Percentiles rank a stretch among this genome's conserved stretches.
These are phyloP conservation scores for Phaetusa simplex DNA, from an alignment of 2,113 vertebrate species.

Conservation along the genomic window DNA sequence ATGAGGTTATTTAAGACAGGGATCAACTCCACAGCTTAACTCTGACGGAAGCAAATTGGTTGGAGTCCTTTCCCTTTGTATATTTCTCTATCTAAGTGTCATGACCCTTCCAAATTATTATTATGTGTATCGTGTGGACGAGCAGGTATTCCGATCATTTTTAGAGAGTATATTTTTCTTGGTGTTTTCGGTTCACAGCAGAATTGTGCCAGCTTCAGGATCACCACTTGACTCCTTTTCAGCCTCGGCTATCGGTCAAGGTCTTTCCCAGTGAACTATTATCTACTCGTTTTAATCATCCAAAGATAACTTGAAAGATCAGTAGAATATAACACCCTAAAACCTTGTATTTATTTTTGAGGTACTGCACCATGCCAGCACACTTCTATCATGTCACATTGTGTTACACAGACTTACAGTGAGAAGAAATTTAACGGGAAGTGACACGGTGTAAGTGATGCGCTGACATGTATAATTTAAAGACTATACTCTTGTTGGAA, in stretches of 20 bases:
- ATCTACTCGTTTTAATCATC: neutral
- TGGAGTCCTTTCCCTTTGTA: neutral
- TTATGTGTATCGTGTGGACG: neutral
- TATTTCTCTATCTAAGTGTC: neutral
- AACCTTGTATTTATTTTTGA: constrained; percentile 57
- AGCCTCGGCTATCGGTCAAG: neutral
- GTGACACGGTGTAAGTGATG: constrained; percentile 57
- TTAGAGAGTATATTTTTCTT: neutral
- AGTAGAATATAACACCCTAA: constrained; percentile 14
- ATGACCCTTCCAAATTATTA: neutral
- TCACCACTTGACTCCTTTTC: neutral
- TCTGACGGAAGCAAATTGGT: neutral
- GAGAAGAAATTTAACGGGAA: constrained; percentile 62
- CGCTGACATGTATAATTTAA: constrained; percentile 68
- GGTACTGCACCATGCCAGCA: neutral
- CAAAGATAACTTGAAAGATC: constrained; percentile 15
- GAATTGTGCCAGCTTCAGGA: neutral
- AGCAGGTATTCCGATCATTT: neutral
- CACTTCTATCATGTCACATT: constrained; percentile 45
- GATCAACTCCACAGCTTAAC: neutral
- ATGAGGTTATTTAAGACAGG: neutral
- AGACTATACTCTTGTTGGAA: constrained; percentile 57
- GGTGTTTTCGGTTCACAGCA: neutral
- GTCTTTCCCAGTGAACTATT: neutral
- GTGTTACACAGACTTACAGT: constrained; percentile 48